phyloP scores from a whole-genome alignment of 2,797 vertebrate genomes.

The Dermochelys coriacea region DNA sequence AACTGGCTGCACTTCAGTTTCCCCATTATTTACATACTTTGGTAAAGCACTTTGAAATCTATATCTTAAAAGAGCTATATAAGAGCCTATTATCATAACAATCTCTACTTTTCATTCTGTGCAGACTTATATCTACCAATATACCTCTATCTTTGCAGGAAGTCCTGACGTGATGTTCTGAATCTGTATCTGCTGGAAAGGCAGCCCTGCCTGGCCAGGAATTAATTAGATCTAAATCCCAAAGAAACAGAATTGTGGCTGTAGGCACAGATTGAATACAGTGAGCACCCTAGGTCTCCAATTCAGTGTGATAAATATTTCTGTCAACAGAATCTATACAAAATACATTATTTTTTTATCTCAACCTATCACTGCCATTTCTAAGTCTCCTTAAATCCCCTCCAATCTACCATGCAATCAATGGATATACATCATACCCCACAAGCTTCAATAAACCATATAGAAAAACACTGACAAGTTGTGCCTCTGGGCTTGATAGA shows the following conservation, averaged over 20 bases:
- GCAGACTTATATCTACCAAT: not conserved
- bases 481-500: not conserved
- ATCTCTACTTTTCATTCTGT: not conserved
- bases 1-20: not conserved
- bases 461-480: slow-evolving; percentile 9
- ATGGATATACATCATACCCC: not conserved
- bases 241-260: not conserved
- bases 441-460: not conserved
- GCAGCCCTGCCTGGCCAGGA: not conserved
- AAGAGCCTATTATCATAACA: not conserved
- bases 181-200: not conserved
- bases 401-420: slow-evolving; percentile 11
- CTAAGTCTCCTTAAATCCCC: not conserved
- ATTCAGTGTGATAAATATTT: not conserved
- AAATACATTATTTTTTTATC: not conserved
- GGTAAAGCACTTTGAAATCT: not conserved
- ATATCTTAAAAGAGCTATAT: not conserved
- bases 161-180: not conserved
- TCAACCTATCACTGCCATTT: not conserved
- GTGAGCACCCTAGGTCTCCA: not conserved
- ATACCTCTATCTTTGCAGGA: not conserved
- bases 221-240: not conserved
- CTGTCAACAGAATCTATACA: not conserved
- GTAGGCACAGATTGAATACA: rapidly evolving
- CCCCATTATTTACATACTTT: not conserved